Percentiles rank a stretch among this genome's conserved stretches.
Conservation (phyloP, 2,113 vertebrate species). For the Heloderma charlesbogerti region DNA sequence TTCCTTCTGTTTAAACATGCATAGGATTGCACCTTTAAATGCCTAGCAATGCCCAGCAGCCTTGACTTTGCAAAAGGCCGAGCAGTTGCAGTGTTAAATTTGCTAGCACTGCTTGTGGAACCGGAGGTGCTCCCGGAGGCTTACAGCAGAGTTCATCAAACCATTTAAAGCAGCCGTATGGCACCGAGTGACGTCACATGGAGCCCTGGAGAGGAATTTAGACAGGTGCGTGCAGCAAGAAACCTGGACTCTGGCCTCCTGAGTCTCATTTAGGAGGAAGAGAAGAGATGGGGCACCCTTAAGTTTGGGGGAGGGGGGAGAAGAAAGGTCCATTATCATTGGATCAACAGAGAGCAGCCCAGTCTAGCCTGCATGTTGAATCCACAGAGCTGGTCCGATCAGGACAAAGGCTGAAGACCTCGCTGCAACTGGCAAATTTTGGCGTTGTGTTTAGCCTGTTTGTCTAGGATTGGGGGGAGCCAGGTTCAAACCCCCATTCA, state of each 20-base stretch:
- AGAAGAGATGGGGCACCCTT: background rate
- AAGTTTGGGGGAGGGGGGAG: no score
- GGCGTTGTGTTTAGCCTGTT: no score
- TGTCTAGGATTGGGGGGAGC: background rate
- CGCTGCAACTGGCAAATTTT: background rate
- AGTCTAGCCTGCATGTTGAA: background rate
- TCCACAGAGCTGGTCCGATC: no score
- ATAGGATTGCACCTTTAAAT: no score
- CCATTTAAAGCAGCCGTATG: background rate
- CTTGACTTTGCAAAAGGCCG: background rate
- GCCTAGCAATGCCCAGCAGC: background rate
- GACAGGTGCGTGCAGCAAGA: background rate
- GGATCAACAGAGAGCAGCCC: background rate
- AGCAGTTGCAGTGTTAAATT: background rate
- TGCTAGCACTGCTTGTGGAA: background rate
- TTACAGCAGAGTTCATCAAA: background rate
- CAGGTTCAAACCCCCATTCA: background rate
- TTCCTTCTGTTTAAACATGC: no score
- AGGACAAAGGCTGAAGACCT: background rate
- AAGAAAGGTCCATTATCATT: background rate
- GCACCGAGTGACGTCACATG: constrained; percentile 10
- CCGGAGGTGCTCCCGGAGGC: background rate
- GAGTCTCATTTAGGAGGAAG: constrained; percentile 14
- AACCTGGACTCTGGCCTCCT: background rate
- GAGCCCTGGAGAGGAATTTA: background rate